phyloP scores from a whole-genome alignment of 64 coral and sea anemone genomes.

The Montipora foliosa region DNA sequence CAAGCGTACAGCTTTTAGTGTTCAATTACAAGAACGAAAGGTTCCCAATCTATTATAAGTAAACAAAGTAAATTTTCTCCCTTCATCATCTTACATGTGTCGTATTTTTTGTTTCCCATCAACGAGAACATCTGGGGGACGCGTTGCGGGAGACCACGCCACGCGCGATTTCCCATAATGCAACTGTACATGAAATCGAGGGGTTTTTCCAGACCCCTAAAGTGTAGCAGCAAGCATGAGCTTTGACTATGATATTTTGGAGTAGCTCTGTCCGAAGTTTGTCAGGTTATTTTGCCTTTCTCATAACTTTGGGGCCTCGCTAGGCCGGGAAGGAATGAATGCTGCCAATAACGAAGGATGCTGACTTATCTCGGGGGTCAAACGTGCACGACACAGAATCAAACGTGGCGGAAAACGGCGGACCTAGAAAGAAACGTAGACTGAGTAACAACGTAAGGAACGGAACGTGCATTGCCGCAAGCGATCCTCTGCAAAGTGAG shows the following conservation, averaged over 20 bases:
- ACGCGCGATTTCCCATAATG: conserved; percentile 35
- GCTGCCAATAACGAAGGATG: conserved; percentile 98
- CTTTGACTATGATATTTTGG: conserved; percentile 22
- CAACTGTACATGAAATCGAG: neutral
- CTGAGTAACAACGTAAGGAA: conserved; percentile 86
- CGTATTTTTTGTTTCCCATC: too few relatives aligned
- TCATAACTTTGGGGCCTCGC: conserved; percentile 59
- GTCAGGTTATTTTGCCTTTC: conserved; percentile 27
- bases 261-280: conserved; percentile 48
- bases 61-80: too few relatives aligned
- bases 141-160: neutral
- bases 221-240: conserved; percentile 40
- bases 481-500: conserved; percentile 85
- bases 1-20: too few relatives aligned
- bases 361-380: conserved; percentile 83
- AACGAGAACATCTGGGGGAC: neutral
- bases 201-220: neutral
- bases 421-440: conserved; percentile 88
- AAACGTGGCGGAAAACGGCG: conserved; percentile 87
- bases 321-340: conserved; percentile 95
- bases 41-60: too few relatives aligned
- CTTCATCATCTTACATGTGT: too few relatives aligned
- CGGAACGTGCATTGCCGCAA: conserved; percentile 70
- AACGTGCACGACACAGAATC: conserved; percentile 70
- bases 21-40: too few relatives aligned